phyloP scores from a whole-genome alignment of 2,113 vertebrate genomes.

The Onychorhynchus coronatus region DNA sequence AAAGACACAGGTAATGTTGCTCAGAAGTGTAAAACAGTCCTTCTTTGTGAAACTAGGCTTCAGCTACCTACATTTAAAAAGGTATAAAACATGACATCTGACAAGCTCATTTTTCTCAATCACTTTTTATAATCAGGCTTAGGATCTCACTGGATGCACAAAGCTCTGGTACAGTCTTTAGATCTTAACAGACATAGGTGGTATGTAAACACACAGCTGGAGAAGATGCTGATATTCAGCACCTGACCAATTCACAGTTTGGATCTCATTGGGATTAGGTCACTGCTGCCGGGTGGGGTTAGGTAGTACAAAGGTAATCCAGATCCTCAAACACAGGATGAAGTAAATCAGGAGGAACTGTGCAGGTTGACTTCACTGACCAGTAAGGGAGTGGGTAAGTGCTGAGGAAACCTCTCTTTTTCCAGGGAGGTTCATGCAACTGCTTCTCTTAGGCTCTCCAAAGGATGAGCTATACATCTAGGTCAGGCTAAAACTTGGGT shows the following conservation, averaged over 20 bases:
- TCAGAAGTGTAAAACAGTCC: not conserved
- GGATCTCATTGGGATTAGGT: fast-evolving
- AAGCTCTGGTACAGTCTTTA: not conserved
- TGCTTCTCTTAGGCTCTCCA: not conserved
- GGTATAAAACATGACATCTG: not conserved
- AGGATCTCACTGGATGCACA: not conserved
- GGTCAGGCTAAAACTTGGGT: not conserved
- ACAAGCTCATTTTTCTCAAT: not conserved
- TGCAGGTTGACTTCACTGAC: not conserved
- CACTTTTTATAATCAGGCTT: not conserved
- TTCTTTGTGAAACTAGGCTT: not conserved
- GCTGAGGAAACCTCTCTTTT: not conserved
- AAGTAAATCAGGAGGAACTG: not conserved
- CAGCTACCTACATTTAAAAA: not conserved
- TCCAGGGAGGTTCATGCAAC: not conserved
- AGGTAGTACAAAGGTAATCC: too few species aligned
- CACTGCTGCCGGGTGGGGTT: not conserved
- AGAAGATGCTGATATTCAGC: not conserved
- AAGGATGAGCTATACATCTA: not conserved
- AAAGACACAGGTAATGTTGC: not conserved
- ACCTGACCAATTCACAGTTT: not conserved
- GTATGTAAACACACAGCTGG: not conserved
- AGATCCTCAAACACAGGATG: not conserved
- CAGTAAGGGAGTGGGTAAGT: not conserved
- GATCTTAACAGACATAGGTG: not conserved